Conservation (phyloP, 1,140 invertebrate species). For the Alviniconcha marisindica region DNA sequence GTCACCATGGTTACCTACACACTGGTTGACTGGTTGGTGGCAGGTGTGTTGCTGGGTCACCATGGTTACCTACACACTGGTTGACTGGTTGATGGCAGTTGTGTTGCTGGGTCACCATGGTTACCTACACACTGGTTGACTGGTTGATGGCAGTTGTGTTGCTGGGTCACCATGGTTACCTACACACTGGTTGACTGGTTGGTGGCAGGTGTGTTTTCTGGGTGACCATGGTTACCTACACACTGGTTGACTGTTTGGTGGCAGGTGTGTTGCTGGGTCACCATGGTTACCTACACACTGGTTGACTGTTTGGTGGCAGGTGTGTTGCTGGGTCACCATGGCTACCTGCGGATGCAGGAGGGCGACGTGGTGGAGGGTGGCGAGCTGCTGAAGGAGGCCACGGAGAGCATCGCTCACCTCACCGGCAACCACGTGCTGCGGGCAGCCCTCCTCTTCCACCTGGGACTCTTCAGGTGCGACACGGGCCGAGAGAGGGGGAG, state of each 20-base stretch:
- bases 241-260: too few relatives aligned
- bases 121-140: neutral
- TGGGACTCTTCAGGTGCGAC: constrained; percentile 65
- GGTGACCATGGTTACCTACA: too few relatives aligned
- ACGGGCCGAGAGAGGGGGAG: neutral
- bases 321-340: constrained; percentile 58
- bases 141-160: neutral
- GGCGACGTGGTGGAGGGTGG: constrained; percentile 59
- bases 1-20: too few relatives aligned
- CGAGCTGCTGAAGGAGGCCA: constrained; percentile 58
- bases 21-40: too few relatives aligned
- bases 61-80: too few relatives aligned
- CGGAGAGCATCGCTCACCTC: constrained; percentile 55
- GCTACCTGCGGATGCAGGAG: constrained; percentile 55
- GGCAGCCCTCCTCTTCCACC: constrained; percentile 59
- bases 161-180: neutral
- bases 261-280: neutral
- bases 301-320: constrained; percentile 44
- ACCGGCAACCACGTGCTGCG: constrained; percentile 52
- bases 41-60: too few relatives aligned
- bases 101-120: neutral
- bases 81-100: too few relatives aligned
- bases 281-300: neutral
- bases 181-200: neutral
- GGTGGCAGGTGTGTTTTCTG: neutral